Base-by-base conservation (phyloP, 2,113 vertebrate species). In the Pica pica region DNA sequence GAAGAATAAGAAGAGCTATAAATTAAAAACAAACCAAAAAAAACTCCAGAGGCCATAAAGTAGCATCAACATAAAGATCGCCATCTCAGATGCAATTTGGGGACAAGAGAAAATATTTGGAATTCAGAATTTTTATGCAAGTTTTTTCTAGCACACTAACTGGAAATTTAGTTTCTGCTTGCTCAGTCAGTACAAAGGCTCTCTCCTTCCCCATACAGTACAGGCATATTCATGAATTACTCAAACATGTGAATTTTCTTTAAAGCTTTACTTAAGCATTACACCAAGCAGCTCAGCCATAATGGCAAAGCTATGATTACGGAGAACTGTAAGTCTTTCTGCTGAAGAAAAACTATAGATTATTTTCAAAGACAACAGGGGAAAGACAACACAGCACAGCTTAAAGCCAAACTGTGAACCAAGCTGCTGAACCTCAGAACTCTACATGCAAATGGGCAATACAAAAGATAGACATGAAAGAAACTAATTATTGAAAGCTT, bases 1-100 rank as follows among this genome's bases (percentile, higher is more conserved):
- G 33, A 89, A 87, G 65, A 94, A 23, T 73, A 88, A 77, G 60
- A 93, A 79, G 50, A 85, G 63, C 35, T 73, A 93, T 91, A 95
- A 95, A 95, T 89, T 70, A 74, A 77, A 93, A 82, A 59, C 13
- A 86, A 95, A 59, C 9, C 2, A 86, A 93, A 91, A 91, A 91
- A 90, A 69, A 13, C 30, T 77, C 33, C 64, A 75, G 21, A 83
- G 33, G 15, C 68, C 30, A 42, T 89, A 63, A 93, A 90, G 68
- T 31, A 93, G 17, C 42, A 77, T 63, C 59, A 83, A 53, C 42
- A 44, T 82, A 90, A 80, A 79, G 42, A 92, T 42, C 4, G 6
- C 20, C 5, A 50, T 61, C 42, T 83, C 39, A 15, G 30, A 70
- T 52, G 19, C 59, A 81, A 80, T 50, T 7, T 63, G 39, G 24